Base-by-base conservation (phyloP, 2,113 vertebrate species). In the Sclerurus mexicanus region DNA sequence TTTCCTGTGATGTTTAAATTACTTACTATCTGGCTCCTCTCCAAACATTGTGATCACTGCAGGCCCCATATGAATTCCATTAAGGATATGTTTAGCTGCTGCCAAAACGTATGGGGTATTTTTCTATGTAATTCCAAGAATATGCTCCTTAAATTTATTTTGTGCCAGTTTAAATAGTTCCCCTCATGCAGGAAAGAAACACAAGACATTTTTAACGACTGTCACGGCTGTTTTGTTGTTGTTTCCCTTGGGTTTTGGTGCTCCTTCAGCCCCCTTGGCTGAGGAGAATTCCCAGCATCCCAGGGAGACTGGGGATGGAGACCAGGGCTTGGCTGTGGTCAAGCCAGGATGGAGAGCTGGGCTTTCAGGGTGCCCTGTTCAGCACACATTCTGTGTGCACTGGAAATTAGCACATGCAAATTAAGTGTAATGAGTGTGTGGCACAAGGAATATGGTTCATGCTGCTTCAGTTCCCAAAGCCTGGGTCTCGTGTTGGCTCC, bases 1-100 rank as follows among this genome's bases (percentile, higher is more conserved):
- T 99, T 99, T 99, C 99, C 99, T 99, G 99, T 99, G 98, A 99
- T 99, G 98, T 99, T 99, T 98, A 99, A 99, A 99, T 99, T 98
- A 98, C 98, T 98, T 98, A 98, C 97, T 98, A 98, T 97, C 99
- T 99, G 99, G 99, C 99, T 98, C 96, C 96, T 98, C 97, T 99
- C 99, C 99, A 99, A 98, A 98, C 95, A 97, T 98, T 97, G 96
- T 97, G 98, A 99, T 98, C 97, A 98, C 98, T 98, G 96, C 98
- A 97, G 98, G 98, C 98, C 98, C 98, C 98, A 99, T 98, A 98
- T 98, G 98, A 99, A 98, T 99, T 98, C 98, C 98, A 99, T 99
- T 99, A 99, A 98, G 98, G 97, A 98, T 98, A 98, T 97, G 98
- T 98, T 98, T 98, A 98, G 97, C 98, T 95, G 96, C 98, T 99